Evolutionary conservation across 2,113 vertebrate species (phyloP).

Genomic region (Mungos mungo): DNA sequence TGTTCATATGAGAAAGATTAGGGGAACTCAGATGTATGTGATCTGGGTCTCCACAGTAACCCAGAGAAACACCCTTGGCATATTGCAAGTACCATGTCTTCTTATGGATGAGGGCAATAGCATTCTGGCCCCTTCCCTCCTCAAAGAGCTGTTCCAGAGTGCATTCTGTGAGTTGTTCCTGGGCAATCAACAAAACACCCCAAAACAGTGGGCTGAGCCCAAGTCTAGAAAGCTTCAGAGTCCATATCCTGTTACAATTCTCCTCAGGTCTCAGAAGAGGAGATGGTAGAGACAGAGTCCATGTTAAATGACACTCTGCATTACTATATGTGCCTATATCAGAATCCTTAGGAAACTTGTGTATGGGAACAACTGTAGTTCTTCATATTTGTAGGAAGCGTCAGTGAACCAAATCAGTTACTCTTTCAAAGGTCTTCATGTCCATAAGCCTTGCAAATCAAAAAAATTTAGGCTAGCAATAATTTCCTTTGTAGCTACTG

Average conservation of each 20-base stretch:
- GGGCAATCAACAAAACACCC: not conserved
- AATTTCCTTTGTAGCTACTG: not conserved
- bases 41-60: not conserved
- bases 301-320: not conserved
- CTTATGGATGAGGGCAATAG: not conserved
- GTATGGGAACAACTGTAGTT: not conserved
- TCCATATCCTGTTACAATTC: not conserved
- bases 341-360: not conserved
- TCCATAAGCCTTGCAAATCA: not conserved
- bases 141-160: not conserved
- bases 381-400: conserved; percentile 17
- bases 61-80: not conserved
- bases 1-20: not conserved
- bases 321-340: not conserved
- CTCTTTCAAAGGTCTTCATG: conserved; percentile 9
- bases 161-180: not conserved
- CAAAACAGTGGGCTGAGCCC: not conserved
- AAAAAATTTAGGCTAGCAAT: not conserved
- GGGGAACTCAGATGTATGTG: not conserved
- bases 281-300: not conserved
- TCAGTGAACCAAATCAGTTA: not conserved
- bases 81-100: not conserved
- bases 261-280: not conserved
- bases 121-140: not conserved
- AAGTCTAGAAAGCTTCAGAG: not conserved